phyloP scores from a whole-genome alignment of 2,797 vertebrate genomes.

The Hippocampus kuda region DNA sequence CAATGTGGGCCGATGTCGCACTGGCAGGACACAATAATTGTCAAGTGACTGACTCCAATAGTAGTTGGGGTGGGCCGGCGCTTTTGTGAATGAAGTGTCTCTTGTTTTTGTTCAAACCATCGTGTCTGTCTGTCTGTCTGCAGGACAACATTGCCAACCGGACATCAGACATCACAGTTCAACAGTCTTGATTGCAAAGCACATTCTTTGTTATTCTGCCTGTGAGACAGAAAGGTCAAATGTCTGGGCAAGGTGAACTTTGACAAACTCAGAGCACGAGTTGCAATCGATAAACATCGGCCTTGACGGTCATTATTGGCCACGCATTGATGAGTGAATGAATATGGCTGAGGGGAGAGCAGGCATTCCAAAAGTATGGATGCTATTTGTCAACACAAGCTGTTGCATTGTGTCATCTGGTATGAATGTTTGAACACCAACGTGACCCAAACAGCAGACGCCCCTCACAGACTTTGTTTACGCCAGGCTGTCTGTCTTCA shows the following conservation, averaged over 20 bases:
- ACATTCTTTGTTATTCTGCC: conserved; percentile 39
- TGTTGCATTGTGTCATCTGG: conserved; percentile 49
- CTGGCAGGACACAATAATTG: conserved; percentile 45
- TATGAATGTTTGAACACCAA: conserved; percentile 57
- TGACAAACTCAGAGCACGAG: background rate
- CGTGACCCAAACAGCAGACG: conserved; percentile 43
- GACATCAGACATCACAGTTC: conserved; percentile 38
- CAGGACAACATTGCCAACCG: conserved; percentile 26
- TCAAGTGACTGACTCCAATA: conserved; percentile 56
- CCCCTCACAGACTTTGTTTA: conserved; percentile 53
- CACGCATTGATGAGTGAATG: conserved; percentile 9
- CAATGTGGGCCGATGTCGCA: conserved; percentile 17
- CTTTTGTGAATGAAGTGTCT: conserved; percentile 64
- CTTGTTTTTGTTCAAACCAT: conserved; percentile 15
- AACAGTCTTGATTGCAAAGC: conserved; percentile 36
- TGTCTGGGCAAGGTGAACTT: conserved; percentile 20
- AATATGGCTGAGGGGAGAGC: conserved; percentile 26
- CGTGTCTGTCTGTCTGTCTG: conserved; percentile 48
- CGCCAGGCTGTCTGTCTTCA: conserved; percentile 48
- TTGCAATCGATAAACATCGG: background rate
- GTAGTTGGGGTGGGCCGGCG: conserved; percentile 46
- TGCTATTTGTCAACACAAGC: conserved; percentile 57
- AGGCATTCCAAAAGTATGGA: conserved; percentile 40
- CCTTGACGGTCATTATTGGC: background rate
- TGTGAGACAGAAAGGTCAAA: conserved; percentile 22